Percentiles rank a stretch among this genome's conserved stretches.
These are phyloP conservation scores for Lamprotornis superbus DNA, from an alignment of 2,113 vertebrate species.

Conservation along the genomic window DNA sequence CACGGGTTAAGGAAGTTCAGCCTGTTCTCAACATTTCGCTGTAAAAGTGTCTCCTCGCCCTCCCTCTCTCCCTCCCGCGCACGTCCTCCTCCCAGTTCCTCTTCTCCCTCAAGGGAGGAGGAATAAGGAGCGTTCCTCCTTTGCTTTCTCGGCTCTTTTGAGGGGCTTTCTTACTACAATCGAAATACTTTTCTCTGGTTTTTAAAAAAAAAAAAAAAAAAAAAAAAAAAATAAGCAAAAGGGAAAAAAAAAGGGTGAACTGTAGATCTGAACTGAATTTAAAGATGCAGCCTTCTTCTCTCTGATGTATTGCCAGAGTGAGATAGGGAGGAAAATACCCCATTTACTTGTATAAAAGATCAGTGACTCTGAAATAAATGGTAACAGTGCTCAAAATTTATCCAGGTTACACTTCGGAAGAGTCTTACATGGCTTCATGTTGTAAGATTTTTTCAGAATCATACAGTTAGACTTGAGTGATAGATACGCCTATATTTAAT, in stretches of 20 bases:
- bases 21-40: background rate
- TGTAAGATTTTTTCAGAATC: background rate
- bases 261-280: background rate
- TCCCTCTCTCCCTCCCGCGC: background rate
- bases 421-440: accelerated
- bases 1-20: background rate
- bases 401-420: background rate
- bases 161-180: background rate
- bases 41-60: background rate
- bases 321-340: background rate
- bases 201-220: background rate
- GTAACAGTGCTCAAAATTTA: background rate
- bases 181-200: background rate
- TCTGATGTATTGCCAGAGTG: background rate
- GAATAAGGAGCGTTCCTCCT: background rate
- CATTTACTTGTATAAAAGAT: background rate
- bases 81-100: background rate
- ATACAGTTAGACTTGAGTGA: background rate
- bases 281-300: accelerated
- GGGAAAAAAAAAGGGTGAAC: background rate
- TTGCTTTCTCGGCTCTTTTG: background rate
- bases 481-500: background rate
- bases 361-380: background rate
- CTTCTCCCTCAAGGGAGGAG: background rate
- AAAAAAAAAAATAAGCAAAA: background rate